Evolutionary conservation across 2,797 vertebrate genomes (phyloP).

Genomic region (Ptychobarbus kaznakovi): DNA sequence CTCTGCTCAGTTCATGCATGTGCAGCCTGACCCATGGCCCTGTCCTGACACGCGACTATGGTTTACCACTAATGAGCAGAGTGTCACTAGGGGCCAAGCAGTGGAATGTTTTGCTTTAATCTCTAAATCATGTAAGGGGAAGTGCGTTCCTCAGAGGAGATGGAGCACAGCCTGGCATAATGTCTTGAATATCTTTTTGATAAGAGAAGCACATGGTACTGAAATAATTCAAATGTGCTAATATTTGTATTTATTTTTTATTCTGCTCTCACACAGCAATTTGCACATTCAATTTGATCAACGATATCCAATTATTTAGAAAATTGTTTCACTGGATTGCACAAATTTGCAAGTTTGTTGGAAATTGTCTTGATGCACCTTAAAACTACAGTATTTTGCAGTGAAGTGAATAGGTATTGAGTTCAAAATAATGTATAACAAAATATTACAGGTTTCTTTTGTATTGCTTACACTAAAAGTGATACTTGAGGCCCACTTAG

Average conservation of each 20-base stretch:
- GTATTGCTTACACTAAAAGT: no score
- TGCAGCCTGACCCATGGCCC: conserved; percentile 46
- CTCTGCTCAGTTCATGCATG: not conserved
- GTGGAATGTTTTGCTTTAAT: conserved; percentile 84
- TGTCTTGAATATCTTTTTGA: conserved; percentile 55
- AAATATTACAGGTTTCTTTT: not conserved
- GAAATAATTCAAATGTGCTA: not conserved
- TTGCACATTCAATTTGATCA: not conserved
- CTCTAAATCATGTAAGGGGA: conserved; percentile 81
- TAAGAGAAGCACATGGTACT: not conserved
- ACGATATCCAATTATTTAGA: not conserved
- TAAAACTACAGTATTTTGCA: not conserved
- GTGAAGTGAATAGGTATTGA: not conserved
- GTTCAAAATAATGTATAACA: not conserved
- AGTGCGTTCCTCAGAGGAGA: conserved; percentile 71
- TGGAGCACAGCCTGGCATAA: conserved; percentile 87
- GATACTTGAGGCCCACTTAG: no score
- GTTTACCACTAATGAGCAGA: conserved; percentile 79
- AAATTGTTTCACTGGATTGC: not conserved
- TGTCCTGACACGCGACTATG: conserved; percentile 72
- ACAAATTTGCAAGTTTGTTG: not conserved
- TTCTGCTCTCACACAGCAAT: not conserved
- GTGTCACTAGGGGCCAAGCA: conserved; percentile 74
- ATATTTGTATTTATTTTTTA: not conserved
- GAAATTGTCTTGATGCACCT: not conserved